Evolutionary conservation across 2,113 vertebrate genomes (phyloP).

Genomic region (Prionailurus viverrinus): DNA sequence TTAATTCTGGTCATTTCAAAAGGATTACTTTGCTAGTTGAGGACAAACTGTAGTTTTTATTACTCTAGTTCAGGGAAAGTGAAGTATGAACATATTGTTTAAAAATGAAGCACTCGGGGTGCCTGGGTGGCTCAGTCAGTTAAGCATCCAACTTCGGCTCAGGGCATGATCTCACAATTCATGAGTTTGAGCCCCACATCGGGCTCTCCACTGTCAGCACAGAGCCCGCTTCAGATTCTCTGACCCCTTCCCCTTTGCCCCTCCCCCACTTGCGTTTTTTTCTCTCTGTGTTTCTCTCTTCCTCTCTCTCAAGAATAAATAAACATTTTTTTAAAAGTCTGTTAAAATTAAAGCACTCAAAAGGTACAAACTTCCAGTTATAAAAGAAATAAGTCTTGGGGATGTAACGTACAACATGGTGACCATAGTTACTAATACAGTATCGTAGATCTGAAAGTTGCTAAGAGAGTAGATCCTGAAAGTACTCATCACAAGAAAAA

Average conservation of each 20-base stretch:
- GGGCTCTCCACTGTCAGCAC: no score
- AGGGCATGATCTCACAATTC: not conserved
- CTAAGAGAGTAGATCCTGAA: not conserved
- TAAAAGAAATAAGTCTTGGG: not conserved
- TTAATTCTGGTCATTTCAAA: constrained; percentile 33
- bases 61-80: not conserved
- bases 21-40: not conserved
- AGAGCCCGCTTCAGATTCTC: no score
- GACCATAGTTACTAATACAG: not conserved
- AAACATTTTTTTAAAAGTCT: no score
- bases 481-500: not conserved
- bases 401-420: not conserved
- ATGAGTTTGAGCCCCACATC: no score
- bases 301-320: no score
- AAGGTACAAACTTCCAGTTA: not conserved
- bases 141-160: not conserved
- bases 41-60: not conserved
- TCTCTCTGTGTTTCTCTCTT: no score
- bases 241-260: no score
- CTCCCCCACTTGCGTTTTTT: no score
- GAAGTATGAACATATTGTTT: not conserved
- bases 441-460: not conserved
- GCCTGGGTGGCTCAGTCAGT: not conserved
- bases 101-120: not conserved
- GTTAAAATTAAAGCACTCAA: not conserved